A percentile compares a stretch with the other conserved stretches of the same genome.
phyloP scores from a whole-genome alignment of 2,888 invertebrate species.

The Leptopterna dolabrata region DNA sequence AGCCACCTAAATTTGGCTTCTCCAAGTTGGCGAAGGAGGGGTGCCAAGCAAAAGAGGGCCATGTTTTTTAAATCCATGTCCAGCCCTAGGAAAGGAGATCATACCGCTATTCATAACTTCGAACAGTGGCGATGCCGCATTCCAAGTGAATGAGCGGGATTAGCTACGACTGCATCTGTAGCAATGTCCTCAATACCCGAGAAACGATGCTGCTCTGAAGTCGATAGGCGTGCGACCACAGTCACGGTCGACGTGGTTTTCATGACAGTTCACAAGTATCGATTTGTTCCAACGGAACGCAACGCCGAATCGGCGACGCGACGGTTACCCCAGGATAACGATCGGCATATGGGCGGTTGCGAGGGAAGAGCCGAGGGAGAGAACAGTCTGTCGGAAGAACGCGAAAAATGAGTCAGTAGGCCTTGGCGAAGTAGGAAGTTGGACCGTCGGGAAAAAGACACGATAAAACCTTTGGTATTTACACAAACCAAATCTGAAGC shows the following conservation, averaged over 20 bases:
- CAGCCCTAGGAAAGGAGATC: too few relatives aligned
- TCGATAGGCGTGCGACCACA: neutral
- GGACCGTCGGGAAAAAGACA: too few relatives aligned
- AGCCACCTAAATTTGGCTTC: too few relatives aligned
- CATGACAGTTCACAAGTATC: neutral
- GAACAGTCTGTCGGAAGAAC: neutral
- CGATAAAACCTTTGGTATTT: too few relatives aligned
- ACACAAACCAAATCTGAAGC: too few relatives aligned
- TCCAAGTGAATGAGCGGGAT: neutral
- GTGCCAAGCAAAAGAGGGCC: too few relatives aligned
- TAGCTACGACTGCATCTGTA: neutral
- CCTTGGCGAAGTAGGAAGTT: neutral
- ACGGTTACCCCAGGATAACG: neutral
- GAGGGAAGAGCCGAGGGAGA: neutral
- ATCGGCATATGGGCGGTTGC: slow-evolving; percentile 4
- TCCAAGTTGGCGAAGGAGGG: too few relatives aligned
- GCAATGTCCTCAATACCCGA: neutral
- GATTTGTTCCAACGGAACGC: neutral
- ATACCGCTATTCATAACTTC: too few relatives aligned
- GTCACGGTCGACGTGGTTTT: neutral
- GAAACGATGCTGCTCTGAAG: neutral
- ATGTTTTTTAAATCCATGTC: too few relatives aligned
- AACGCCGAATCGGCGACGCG: neutral
- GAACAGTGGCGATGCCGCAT: too few relatives aligned
- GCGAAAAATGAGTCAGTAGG: slow-evolving; percentile 1